Conservation (phyloP, 2,113 vertebrate genomes). For the Urocolius indicus region DNA sequence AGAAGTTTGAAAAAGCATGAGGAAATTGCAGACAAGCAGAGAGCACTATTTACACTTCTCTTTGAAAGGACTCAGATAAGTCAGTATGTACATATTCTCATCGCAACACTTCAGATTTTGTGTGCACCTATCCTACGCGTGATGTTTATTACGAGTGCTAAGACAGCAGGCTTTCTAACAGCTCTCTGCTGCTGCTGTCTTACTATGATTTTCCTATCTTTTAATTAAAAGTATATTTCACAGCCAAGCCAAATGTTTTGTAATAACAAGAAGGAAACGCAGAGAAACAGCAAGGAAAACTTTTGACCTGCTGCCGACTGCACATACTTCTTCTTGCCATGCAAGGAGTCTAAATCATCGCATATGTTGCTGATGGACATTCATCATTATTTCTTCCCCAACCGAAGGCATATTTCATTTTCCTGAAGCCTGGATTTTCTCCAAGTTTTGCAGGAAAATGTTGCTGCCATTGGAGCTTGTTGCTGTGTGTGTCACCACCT, state of each 20-base stretch:
- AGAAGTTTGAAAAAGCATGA: not conserved
- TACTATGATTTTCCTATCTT: conserved; percentile 72
- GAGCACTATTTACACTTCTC: not conserved
- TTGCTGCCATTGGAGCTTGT: conserved; percentile 60
- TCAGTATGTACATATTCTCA: not conserved
- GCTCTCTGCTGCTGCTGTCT: conserved; percentile 46
- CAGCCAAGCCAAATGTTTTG: conserved; percentile 62
- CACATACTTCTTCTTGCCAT: conserved; percentile 52
- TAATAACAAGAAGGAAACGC: conserved; percentile 53
- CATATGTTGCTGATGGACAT: conserved; percentile 39
- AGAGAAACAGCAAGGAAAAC: conserved; percentile 46
- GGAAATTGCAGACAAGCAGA: not conserved
- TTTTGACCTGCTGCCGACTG: conserved; percentile 51
- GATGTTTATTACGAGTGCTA: conserved; percentile 23
- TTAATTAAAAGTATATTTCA: conserved; percentile 72
- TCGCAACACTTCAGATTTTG: not conserved
- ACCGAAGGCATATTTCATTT: conserved; percentile 67
- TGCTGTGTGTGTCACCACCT: conserved; percentile 75
- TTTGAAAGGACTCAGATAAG: not conserved
- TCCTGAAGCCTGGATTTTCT: conserved; percentile 62
- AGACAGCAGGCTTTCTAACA: conserved; percentile 45
- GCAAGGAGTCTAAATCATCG: not conserved
- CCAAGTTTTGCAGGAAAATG: conserved; percentile 51
- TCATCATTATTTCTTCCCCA: conserved; percentile 59
- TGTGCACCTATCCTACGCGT: not conserved